Base-by-base conservation (phyloP, 2,888 invertebrate species). In the Cylloceria caligata region DNA sequence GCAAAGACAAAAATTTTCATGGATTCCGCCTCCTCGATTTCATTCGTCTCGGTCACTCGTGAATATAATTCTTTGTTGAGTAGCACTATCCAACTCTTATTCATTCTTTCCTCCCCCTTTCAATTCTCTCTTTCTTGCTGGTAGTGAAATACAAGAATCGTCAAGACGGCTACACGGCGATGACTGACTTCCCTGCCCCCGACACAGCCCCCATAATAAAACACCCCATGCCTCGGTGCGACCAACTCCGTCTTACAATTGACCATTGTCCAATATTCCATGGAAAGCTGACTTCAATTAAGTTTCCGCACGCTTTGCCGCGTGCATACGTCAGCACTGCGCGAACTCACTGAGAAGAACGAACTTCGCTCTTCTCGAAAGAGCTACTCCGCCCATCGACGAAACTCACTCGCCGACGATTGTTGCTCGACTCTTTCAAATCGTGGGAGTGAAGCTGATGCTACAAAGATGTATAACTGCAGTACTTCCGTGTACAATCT, bases 271-370 rank as follows among this genome's bases (percentile, higher is more conserved):
- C 86, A 74, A 39, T 67, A 77, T 84, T 84, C 87, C 87, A 87
- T 88, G 88, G 88, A 90, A 89, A 89, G 88, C 80, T 81, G 86
- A 88, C 87, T 91, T 91, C 91, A 91, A 92, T 92, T 92, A 92
- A 91, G 88, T 91, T 91, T 89, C 89, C 89, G 89, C 86, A 87
- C 89, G 88, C 88, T 89, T 87, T 86, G 80, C 69, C 82, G 84
- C 68, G 81, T 77, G 71, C 47, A 67, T 45, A 78, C 83, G 71
- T 83, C 84, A 75, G 49, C 78, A 60, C 77, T 68, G 57, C 71
- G 78, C 71, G 49, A 67, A 34, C 34, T 47, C n/a, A 69, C 69
- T 49, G 60, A 49, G 62, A 73, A 77, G 34, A 68, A 68, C 55
- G 60, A 64, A 76, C 34, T 68, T 67, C 73, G 81, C 7, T 52